A percentile compares a stretch with the other conserved stretches of the same genome.
These are phyloP conservation scores for Zelostemma sp. DNA, from an alignment of 1,140 invertebrate genomes.

Conservation along the genomic window DNA sequence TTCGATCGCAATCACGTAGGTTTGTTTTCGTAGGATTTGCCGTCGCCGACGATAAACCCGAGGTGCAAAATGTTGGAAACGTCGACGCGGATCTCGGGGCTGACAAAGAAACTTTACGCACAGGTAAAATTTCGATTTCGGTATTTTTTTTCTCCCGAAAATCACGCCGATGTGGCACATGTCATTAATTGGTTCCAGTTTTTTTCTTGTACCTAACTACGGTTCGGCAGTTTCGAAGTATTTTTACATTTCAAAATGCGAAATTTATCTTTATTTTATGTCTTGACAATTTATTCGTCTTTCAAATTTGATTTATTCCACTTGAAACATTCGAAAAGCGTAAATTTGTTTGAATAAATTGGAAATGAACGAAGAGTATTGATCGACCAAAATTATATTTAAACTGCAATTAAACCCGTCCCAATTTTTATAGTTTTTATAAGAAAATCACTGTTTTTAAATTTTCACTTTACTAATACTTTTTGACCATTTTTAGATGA, in stretches of 20 bases:
- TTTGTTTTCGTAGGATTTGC: slow-evolving; percentile 50
- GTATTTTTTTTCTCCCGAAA: neutral
- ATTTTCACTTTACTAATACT: neutral
- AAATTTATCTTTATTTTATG: neutral
- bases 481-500: slow-evolving; percentile 73
- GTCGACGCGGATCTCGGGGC: slow-evolving; percentile 84
- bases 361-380: too few relatives aligned
- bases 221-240: too few relatives aligned
- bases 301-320: too few relatives aligned
- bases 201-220: slow-evolving; percentile 1
- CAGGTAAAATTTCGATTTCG: slow-evolving; percentile 80
- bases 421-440: slow-evolving; percentile 15
- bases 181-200: neutral
- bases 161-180: slow-evolving; percentile 10
- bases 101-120: slow-evolving; percentile 85
- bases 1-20: slow-evolving; percentile 39
- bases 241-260: neutral
- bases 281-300: neutral
- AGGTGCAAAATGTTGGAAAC: slow-evolving; percentile 67
- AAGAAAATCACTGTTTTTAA: slow-evolving; percentile 8
- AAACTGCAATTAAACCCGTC: too few relatives aligned
- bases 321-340: too few relatives aligned
- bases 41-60: slow-evolving; percentile 58
- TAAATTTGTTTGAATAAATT: too few relatives aligned
- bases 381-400: too few relatives aligned